These are phyloP conservation scores for Cryptosula pallasiana DNA, from an alignment of 2,888 invertebrate species.

Conservation along the genomic window DNA sequence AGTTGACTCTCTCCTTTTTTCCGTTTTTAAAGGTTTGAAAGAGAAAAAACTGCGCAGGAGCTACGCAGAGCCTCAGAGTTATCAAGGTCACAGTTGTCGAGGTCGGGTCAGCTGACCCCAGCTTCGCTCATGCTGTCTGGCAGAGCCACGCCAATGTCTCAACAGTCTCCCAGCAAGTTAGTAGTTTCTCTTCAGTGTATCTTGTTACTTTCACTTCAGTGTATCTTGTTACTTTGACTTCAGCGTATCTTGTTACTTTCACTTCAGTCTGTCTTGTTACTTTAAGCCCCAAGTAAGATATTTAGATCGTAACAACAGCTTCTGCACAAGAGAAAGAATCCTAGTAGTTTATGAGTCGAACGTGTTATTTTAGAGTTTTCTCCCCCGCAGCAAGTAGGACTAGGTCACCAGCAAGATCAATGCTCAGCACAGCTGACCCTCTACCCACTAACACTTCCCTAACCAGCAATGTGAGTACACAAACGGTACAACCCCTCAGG, in stretches of 20 bases:
- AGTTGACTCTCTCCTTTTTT: too few species aligned
- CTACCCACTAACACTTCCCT: neutral
- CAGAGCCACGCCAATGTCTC: slow-evolving; percentile 5
- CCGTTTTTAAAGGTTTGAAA: slow-evolving; percentile 7
- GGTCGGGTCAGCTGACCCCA: slow-evolving; percentile 17
- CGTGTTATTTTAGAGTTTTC: neutral
- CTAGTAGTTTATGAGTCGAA: too few species aligned
- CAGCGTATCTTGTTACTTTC: neutral
- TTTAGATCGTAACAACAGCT: too few species aligned
- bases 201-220: neutral
- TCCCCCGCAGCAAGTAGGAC: slow-evolving; percentile 9
- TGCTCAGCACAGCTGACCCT: neutral
- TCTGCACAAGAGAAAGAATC: too few species aligned
- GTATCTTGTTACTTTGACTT: neutral
- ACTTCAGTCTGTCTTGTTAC: neutral
- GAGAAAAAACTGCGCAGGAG: slow-evolving; percentile 11
- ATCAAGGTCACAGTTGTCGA: slow-evolving; percentile 17
- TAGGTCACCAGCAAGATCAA: neutral
- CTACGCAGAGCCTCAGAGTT: neutral
- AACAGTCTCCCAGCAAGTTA: neutral
- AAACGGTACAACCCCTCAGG: too few species aligned
- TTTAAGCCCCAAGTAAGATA: too few species aligned
- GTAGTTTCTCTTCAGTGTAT: neutral
- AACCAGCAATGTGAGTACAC: neutral
- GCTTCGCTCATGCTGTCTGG: neutral